Evolutionary conservation across 2,113 vertebrate species (phyloP), one percentile per base, ranked within the genome.

Genomic region (Chauna torquata): DNA sequence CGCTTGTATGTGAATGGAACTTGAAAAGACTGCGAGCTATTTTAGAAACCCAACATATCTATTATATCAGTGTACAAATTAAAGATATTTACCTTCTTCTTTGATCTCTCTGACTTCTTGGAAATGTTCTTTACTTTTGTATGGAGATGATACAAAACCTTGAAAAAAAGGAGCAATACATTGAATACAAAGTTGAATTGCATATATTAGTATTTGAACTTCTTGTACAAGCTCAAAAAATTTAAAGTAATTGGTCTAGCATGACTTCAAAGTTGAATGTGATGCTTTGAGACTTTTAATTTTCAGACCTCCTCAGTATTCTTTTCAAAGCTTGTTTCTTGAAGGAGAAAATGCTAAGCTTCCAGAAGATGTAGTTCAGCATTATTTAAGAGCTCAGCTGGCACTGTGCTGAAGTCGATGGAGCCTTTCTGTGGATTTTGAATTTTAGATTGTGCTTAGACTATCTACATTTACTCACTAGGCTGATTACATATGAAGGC

Each of bases 51-150:
- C 82, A 38, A 20, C 3, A 14, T 40, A 58, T 19, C 7, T 40
- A 6, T 68, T 75, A 16, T 11, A 17, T 74, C 36, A 59, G 62
- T 27, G 7, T 55, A 80, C 27, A 69, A 54, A 55, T 83, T 32
- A 94, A 68, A 85, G 52, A 44, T 74, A 68, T 82, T 96, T 98
- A 99, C 98, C 98, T 99, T 99, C 97, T 96, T 98, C 84, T 99
- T 99, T 89, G 98, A 98, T 90, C 94, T 98, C 81, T 98, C 95
- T 32, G 99, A 99, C 92, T 98, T 99, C 97, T 98, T 98, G 68
- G 99, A 99, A 94, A 99, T 98, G 89, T 98, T 99, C 97, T 98
- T 99, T 94, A 99, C 98, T 94, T 99, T 99, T 16, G 94, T 98
- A 93, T 99, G 98, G 68, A 99, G 98, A 82, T 99, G 98, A 78